phyloP scores from a whole-genome alignment of 2,113 vertebrate genomes.

The Galemys pyrenaicus region DNA sequence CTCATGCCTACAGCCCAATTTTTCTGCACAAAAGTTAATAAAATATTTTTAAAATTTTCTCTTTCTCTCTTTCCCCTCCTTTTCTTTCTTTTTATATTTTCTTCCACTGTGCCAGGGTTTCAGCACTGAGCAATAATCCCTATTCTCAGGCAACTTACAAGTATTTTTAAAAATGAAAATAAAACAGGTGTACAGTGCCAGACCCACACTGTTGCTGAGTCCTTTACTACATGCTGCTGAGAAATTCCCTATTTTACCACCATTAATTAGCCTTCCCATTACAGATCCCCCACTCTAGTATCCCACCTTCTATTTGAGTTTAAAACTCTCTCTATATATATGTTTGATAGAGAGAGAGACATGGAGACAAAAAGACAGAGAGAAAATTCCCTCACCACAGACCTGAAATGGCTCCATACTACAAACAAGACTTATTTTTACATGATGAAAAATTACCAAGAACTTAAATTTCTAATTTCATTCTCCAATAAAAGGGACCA shows the following conservation, averaged over 20 bases:
- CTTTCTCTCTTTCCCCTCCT: fast-evolving
- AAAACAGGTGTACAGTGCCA: not conserved
- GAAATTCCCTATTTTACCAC: not conserved
- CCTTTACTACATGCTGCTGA: not conserved
- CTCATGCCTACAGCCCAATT: too few species aligned
- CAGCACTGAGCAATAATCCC: not conserved
- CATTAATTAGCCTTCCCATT: not conserved
- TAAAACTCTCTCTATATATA: not conserved
- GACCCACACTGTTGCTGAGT: not conserved
- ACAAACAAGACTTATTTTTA: not conserved
- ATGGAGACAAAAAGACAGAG: too few species aligned
- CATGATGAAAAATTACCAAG: not conserved
- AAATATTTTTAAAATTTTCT: not conserved
- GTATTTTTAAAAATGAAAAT: not conserved
- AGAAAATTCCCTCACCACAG: not conserved
- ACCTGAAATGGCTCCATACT: not conserved
- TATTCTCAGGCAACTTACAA: not conserved
- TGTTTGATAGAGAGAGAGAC: too few species aligned
- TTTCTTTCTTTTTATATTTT: not conserved
- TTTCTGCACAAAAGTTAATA: too few species aligned
- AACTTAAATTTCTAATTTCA: not conserved
- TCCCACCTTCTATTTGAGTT: not conserved
- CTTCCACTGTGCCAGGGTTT: fast-evolving
- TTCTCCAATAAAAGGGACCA: not conserved
- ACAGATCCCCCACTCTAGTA: not conserved